Conservation (phyloP, 2,888 invertebrate genomes). For the Cecidostiba fungosa region DNA sequence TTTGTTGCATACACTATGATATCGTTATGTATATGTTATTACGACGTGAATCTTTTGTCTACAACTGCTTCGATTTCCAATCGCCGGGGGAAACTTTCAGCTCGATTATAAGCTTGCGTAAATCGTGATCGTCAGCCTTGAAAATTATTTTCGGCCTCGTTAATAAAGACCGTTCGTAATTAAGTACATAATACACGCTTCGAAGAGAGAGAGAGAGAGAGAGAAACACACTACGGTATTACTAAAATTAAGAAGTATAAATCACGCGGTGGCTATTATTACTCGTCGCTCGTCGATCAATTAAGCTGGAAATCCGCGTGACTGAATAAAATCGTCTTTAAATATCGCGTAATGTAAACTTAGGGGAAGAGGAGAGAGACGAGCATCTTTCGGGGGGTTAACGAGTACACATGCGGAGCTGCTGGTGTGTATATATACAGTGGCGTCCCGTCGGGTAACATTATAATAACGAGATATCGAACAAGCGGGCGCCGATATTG, state of each 20-base stretch:
- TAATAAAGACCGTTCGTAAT: too few species aligned
- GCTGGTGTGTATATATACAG: neutral
- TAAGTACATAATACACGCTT: too few species aligned
- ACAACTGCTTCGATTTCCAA: too few species aligned
- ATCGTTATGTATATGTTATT: too few species aligned
- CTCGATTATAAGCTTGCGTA: neutral
- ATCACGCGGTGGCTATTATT: neutral
- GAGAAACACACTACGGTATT: too few species aligned
- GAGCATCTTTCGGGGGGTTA: conserved; percentile 69
- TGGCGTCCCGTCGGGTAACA: conserved; percentile 65
- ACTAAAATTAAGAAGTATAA: neutral
- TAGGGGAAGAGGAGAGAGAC: neutral
- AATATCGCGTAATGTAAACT: conserved; percentile 46
- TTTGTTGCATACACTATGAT: neutral
- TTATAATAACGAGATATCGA: conserved; percentile 79
- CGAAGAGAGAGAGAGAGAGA: neutral
- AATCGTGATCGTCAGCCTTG: neutral
- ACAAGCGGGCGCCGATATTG: conserved; percentile 71
- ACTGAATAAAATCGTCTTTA: conserved; percentile 41
- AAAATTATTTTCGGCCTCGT: neutral
- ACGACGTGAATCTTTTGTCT: too few species aligned
- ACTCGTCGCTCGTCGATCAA: neutral
- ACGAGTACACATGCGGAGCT: conserved; percentile 71
- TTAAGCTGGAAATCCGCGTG: neutral
- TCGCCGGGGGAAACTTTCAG: too few species aligned